These are phyloP conservation scores for Sakesphorus luctuosus DNA, from an alignment of 2,113 vertebrate species.

Conservation along the genomic window DNA sequence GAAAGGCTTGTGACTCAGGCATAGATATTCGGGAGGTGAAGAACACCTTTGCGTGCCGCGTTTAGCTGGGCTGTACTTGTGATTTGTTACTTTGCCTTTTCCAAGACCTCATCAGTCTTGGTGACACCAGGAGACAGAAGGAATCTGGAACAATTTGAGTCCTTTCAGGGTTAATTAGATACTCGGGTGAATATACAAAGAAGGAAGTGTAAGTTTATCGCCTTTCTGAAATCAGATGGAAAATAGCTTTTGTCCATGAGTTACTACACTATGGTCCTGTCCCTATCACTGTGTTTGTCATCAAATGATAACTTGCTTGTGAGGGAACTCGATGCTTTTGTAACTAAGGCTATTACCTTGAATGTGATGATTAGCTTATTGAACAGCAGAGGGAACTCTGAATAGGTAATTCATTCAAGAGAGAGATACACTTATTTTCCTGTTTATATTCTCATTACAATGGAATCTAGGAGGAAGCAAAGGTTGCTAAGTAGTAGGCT, in stretches of 20 bases:
- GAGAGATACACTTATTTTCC: neutral
- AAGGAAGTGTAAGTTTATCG: neutral
- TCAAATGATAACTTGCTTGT: neutral
- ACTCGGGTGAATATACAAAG: neutral
- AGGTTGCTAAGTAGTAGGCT: slow-evolving; percentile 5
- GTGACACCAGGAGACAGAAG: neutral
- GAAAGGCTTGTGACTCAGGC: slow-evolving; percentile 7
- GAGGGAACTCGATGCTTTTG: neutral
- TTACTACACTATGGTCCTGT: neutral
- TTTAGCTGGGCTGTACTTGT: neutral
- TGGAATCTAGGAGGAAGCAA: slow-evolving; percentile 50
- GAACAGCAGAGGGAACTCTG: slow-evolving; percentile 71
- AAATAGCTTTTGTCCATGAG: neutral
- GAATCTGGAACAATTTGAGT: neutral
- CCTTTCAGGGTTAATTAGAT: neutral
- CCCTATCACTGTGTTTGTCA: accelerated
- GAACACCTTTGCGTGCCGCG: neutral
- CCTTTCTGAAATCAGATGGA: neutral
- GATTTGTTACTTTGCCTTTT: neutral
- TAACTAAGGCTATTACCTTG: neutral
- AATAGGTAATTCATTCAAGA: slow-evolving; percentile 20
- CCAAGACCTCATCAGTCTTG: neutral
- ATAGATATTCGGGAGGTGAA: neutral
- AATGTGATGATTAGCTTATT: slow-evolving; percentile 21
- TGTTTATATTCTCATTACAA: slow-evolving; percentile 55